phyloP scores from a whole-genome alignment of 2,888 invertebrate species.

The Lasioglossum morio region DNA sequence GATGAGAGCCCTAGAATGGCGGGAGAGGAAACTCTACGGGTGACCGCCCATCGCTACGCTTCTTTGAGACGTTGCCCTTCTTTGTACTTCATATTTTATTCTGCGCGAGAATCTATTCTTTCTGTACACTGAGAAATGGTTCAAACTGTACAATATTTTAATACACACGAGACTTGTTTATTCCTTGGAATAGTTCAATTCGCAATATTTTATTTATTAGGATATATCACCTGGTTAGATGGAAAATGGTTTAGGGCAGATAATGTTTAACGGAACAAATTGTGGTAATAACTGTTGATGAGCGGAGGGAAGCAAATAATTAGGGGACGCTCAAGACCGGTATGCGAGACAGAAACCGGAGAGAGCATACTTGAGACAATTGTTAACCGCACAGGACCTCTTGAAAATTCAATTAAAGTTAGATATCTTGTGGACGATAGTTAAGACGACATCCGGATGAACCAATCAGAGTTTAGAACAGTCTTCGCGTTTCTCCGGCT shows the following conservation, averaged over 20 bases:
- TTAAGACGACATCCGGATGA: constrained; percentile 8
- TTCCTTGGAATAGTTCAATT: not conserved
- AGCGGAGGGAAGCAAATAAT: not conserved
- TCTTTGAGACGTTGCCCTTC: not conserved
- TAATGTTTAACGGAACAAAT: not conserved
- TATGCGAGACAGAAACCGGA: not conserved
- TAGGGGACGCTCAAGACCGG: not conserved
- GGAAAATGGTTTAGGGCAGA: not conserved
- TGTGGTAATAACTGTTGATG: not conserved
- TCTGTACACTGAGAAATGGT: not conserved
- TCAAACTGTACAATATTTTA: not conserved
- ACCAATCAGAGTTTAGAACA: constrained; percentile 17
- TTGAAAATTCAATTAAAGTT: constrained; percentile 18
- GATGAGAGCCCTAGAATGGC: not conserved
- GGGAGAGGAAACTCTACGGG: constrained; percentile 15
- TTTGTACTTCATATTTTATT: not conserved
- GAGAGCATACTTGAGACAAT: not conserved
- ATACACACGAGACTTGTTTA: not conserved
- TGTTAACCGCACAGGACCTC: not conserved
- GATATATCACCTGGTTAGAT: not conserved
- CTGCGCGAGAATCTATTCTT: not conserved
- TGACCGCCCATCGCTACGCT: constrained; percentile 24
- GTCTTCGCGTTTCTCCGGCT: not conserved
- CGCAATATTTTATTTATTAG: not conserved
- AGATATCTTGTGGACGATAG: not conserved